Evolutionary conservation across 2,113 vertebrate genomes (phyloP).

Genomic region (Tichodroma muraria): DNA sequence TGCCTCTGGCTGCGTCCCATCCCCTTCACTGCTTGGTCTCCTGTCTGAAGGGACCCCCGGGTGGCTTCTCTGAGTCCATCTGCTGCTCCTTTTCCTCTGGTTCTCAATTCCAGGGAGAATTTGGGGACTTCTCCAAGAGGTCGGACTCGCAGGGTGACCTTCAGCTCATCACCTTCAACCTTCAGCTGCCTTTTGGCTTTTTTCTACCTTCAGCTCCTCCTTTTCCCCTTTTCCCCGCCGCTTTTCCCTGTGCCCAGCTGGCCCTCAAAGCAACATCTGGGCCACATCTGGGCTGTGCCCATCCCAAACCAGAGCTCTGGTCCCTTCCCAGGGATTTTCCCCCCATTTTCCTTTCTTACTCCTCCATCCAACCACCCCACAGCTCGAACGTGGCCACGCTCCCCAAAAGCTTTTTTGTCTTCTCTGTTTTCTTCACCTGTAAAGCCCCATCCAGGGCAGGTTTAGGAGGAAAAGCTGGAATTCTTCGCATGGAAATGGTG

Average conservation of each 20-base stretch:
- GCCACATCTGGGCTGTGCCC: neutral
- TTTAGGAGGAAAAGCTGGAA: neutral
- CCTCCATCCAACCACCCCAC: neutral
- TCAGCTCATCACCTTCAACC: neutral
- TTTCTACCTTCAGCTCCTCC: neutral
- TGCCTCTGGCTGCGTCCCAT: neutral
- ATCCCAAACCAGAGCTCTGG: neutral
- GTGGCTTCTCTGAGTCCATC: neutral
- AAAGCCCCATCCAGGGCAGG: neutral
- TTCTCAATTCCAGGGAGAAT: neutral
- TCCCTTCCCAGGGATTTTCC: neutral
- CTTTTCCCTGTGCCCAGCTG: neutral
- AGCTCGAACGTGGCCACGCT: rapidly evolving
- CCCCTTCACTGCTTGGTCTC: neutral
- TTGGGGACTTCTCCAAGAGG: neutral
- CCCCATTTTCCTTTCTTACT: neutral
- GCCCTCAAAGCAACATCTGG: neutral
- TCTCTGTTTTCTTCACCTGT: neutral
- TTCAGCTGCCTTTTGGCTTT: neutral
- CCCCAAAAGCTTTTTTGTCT: neutral
- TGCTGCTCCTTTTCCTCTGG: neutral
- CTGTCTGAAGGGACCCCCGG: neutral
- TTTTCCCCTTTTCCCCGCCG: too few relatives aligned
- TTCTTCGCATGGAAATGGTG: neutral
- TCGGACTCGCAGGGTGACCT: neutral